Percentiles rank a stretch among this genome's conserved stretches.
Evolutionary conservation across 2,888 invertebrate species (phyloP).

Genomic region (Meteorus cinctellus): DNA sequence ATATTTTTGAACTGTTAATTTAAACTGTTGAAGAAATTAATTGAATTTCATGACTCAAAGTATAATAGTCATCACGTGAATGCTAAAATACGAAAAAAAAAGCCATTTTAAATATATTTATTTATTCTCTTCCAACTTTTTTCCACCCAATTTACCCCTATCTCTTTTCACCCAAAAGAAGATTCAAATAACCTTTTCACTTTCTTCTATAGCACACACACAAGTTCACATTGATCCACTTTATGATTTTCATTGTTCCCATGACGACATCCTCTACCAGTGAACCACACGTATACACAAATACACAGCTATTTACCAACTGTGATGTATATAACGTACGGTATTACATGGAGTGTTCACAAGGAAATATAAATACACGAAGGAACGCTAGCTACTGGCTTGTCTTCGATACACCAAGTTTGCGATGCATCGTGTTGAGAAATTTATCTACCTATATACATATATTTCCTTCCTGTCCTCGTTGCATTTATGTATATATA

Average conservation of each 20-base stretch:
- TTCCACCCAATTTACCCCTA: too few species aligned
- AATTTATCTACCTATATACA: constrained; percentile 1
- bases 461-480: not conserved
- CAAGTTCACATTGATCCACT: constrained; percentile 33
- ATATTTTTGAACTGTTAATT: too few species aligned
- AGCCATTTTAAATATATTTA: too few species aligned
- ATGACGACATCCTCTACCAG: constrained; percentile 41
- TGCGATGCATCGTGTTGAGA: not conserved
- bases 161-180: not conserved
- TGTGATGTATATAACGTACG: not conserved
- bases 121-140: too few species aligned
- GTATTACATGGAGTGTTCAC: not conserved
- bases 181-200: not conserved
- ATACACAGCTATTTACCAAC: not conserved
- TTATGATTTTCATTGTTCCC: constrained; percentile 45
- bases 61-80: too few species aligned
- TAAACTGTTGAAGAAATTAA: too few species aligned
- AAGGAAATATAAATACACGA: constrained; percentile 40
- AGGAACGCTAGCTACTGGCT: constrained; percentile 13
- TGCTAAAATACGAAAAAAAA: too few species aligned
- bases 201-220: too few species aligned
- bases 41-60: too few species aligned
- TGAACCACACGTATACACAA: constrained; percentile 10
- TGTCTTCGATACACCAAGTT: constrained; percentile 4
- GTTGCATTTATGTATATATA: not conserved